Evolutionary conservation across 2,888 invertebrate species (phyloP).

Genomic region (Neuroscelio doddi): DNA sequence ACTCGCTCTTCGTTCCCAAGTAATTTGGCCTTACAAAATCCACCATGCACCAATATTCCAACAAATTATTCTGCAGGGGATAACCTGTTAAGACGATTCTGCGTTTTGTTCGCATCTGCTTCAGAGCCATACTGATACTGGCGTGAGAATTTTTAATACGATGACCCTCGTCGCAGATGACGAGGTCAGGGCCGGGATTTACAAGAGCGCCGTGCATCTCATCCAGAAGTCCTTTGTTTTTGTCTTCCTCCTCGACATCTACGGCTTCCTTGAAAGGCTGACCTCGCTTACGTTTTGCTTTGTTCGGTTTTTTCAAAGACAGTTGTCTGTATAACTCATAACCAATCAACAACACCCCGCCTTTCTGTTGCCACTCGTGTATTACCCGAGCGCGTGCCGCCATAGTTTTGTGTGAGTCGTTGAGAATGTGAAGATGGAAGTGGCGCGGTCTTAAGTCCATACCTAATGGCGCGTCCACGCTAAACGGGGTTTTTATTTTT

Average conservation of each 20-base stretch:
- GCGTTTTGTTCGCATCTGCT: constrained; percentile 94
- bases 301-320: constrained; percentile 83
- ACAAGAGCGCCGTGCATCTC: constrained; percentile 90
- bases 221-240: constrained; percentile 84
- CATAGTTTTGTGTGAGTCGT: constrained; percentile 94
- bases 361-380: constrained; percentile 87
- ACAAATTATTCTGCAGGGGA: constrained; percentile 96
- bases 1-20: constrained; percentile 96
- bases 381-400: constrained; percentile 90
- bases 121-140: constrained; percentile 94
- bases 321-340: constrained; percentile 96
- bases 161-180: constrained; percentile 98
- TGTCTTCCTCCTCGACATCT: constrained; percentile 75
- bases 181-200: constrained; percentile 93
- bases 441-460: constrained; percentile 78
- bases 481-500: constrained; percentile 63
- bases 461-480: constrained; percentile 63
- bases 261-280: constrained; percentile 73
- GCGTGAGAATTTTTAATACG: constrained; percentile 98
- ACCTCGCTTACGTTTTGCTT: constrained; percentile 75
- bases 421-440: constrained; percentile 91
- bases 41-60: constrained; percentile 99
- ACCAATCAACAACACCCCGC: constrained; percentile 96
- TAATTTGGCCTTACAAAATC: constrained; percentile 99
- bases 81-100: constrained; percentile 98